A percentile compares a stretch with the other conserved stretches of the same genome.
Conservation (phyloP, 2,113 vertebrate genomes). For the Lucifuga dentata region DNA sequence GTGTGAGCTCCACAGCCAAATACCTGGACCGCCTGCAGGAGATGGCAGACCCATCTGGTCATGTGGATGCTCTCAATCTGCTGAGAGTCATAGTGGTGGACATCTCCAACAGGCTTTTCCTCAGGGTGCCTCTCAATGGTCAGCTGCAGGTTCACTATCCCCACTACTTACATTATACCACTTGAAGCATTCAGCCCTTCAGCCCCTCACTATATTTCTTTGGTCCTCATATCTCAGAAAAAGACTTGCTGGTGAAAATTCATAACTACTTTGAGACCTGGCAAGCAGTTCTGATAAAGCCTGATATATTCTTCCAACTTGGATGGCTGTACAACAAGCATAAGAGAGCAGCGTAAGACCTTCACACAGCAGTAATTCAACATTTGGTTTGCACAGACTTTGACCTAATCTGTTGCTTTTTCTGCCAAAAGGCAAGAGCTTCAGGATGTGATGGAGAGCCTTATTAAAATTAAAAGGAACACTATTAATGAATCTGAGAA, state of each 20-base stretch:
- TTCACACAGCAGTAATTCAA: background rate
- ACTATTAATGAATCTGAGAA: constrained; percentile 87
- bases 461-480: constrained; percentile 89
- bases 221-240: constrained; percentile 81
- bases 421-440: constrained; percentile 86
- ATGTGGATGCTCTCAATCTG: constrained; percentile 86
- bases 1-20: constrained; percentile 83
- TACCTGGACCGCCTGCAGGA: constrained; percentile 84
- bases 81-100: constrained; percentile 91
- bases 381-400: background rate
- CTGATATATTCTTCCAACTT: constrained; percentile 93
- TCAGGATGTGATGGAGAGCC: constrained; percentile 87
- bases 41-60: constrained; percentile 77
- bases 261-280: constrained; percentile 94
- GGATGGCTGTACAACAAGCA: constrained; percentile 92
- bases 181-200: no score
- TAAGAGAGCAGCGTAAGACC: constrained; percentile 89
- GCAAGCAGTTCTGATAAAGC: constrained; percentile 94
- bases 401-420: background rate
- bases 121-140: constrained; percentile 92
- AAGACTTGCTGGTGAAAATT: constrained; percentile 89
- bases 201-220: constrained; percentile 9
- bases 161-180: background rate
- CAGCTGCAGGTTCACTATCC: constrained; percentile 31
- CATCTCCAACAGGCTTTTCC: constrained; percentile 91